Base-by-base conservation (phyloP, 2,797 vertebrate genomes). In the Pseudochirops cupreus region DNA sequence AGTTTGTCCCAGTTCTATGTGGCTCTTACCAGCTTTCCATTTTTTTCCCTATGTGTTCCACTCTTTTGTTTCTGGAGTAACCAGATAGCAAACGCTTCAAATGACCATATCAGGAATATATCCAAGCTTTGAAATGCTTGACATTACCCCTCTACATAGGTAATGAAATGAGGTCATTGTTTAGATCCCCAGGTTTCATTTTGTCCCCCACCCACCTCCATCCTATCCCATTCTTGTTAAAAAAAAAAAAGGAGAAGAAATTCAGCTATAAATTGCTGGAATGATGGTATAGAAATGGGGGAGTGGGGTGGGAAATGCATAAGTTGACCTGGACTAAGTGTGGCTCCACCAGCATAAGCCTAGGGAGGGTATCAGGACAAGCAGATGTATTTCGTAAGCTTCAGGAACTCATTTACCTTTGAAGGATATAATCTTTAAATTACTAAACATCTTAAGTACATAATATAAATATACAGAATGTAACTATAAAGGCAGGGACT, bases 11-110 rank as follows among this genome's bases (percentile, higher is more conserved):
- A 95, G 11, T 13, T 92, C 39, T 96, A 91, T 54, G 39, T 18
- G 87, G 13, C 53, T n/a, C 50, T 94, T 92, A 92, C 56, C 50
- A 33, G 87, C 3, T 92, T 92, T 95, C 94, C 13, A 31, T 10
- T 54, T 74, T 74, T 29, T n/a, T 74, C 18, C 5, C 31, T 39
- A 4, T 74, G 39, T 87, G 39, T 87, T 50, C 74, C 74, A 87
- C 24, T 87, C 39, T 26, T 87, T 87, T 21, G 10, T 87, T 46
- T 46, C 21, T 46, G 39, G 21, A 24, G 39, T 82, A 82, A 46
- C 39, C 7, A 46, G 21, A 87, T 9, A 50, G 9, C 9, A 87
- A 46, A 87, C 11, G 9, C 74, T 87, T 87, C 74, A 26, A 87
- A 87, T 87, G 74, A 46, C 74, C 21, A 46, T 46, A 82, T 82